Evolutionary conservation across 2,888 invertebrate genomes (phyloP).

Genomic region (Athalia cordata): DNA sequence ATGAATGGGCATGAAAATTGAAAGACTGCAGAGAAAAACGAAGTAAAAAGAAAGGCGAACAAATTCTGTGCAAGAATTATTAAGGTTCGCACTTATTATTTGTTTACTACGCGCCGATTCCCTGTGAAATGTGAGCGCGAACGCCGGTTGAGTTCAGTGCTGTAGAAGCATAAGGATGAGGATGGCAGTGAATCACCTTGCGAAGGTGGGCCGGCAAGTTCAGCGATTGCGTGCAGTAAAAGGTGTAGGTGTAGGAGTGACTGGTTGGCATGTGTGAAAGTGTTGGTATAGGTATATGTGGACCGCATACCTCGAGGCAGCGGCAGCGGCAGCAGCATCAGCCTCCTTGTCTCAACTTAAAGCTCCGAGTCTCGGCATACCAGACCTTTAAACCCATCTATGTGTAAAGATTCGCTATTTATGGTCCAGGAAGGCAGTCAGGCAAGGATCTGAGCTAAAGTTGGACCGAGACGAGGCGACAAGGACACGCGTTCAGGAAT

Average conservation of each 20-base stretch:
- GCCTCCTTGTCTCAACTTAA: constrained; percentile 47
- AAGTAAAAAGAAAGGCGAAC: too few relatives aligned
- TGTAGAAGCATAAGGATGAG: constrained; percentile 27
- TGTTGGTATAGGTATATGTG: neutral
- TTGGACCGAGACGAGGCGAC: constrained; percentile 37
- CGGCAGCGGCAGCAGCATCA: constrained; percentile 47
- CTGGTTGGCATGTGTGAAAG: neutral
- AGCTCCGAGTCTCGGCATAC: constrained; percentile 51
- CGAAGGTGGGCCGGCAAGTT: constrained; percentile 61
- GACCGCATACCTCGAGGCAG: constrained; percentile 53
- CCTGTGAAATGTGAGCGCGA: neutral
- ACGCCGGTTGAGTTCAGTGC: constrained; percentile 58
- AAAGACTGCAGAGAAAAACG: too few relatives aligned
- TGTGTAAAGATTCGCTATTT: constrained; percentile 54
- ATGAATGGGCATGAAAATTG: too few relatives aligned
- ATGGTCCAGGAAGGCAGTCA: constrained; percentile 42
- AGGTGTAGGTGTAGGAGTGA: neutral
- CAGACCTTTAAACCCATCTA: constrained; percentile 68
- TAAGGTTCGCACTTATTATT: neutral
- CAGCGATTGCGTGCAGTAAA: constrained; percentile 13
- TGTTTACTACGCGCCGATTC: neutral
- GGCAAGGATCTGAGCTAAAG: constrained; percentile 31
- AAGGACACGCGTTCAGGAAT: constrained; percentile 34
- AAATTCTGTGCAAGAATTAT: too few relatives aligned
- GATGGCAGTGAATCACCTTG: constrained; percentile 67